Conservation (phyloP, 2,113 vertebrate genomes). For the Diadophis punctatus region DNA sequence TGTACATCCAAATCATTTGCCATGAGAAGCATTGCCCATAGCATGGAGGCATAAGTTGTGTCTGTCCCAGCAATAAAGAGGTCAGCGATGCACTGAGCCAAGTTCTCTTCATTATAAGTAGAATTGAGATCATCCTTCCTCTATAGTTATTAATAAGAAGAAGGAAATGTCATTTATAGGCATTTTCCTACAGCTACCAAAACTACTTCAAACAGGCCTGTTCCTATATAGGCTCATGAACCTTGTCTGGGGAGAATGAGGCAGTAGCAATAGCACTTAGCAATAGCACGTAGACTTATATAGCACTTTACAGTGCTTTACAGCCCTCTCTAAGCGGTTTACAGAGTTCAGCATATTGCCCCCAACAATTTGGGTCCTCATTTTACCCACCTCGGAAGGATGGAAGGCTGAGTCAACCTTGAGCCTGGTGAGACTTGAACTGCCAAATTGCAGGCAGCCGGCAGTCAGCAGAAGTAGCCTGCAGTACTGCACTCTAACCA, state of each 20-base stretch:
- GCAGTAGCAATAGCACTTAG: neutral
- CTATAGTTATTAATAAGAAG: neutral
- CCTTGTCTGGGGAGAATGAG: neutral
- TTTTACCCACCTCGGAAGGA: too few species aligned
- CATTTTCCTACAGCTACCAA: neutral
- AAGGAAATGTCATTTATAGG: neutral
- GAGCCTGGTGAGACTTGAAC: too few species aligned
- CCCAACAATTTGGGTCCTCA: too few species aligned
- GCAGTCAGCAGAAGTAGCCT: too few species aligned
- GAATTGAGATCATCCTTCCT: neutral
- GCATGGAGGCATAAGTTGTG: neutral
- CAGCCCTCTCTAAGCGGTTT: too few species aligned
- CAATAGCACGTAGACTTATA: too few species aligned
- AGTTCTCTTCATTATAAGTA: conserved; percentile 5
- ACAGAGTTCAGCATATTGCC: too few species aligned
- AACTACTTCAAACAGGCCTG: neutral
- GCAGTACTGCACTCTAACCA: too few species aligned
- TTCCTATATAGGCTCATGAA: neutral
- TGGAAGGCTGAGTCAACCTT: too few species aligned
- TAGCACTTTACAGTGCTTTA: too few species aligned
- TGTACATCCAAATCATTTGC: neutral
- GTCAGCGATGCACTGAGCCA: neutral
- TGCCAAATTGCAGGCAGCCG: too few species aligned
- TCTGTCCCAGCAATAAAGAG: conserved; percentile 14
- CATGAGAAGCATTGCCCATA: neutral